A percentile compares a stretch with the other conserved stretches of the same genome.
These are phyloP conservation scores for Apaloderma vittatum DNA, from an alignment of 2,113 vertebrate species.

Conservation along the genomic window DNA sequence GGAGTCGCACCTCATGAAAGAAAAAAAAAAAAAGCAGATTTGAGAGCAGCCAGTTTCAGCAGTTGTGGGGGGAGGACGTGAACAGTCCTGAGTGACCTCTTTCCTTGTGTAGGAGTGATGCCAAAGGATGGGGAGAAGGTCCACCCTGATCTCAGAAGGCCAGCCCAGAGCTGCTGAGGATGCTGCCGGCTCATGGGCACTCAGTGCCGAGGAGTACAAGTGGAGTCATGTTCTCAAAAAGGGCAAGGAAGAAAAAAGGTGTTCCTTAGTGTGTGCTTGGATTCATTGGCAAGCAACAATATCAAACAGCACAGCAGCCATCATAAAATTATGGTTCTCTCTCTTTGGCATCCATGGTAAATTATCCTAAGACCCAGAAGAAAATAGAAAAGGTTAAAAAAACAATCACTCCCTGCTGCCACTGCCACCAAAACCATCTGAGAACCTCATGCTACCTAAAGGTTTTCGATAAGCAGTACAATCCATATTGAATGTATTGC, in stretches of 20 bases:
- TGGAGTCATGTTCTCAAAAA: neutral
- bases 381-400: neutral
- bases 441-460: neutral
- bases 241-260: neutral
- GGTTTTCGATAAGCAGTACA: neutral
- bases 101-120: fast-evolving
- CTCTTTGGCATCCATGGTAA: neutral
- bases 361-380: neutral
- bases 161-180: neutral
- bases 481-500: neutral
- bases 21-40: neutral
- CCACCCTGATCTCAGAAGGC: neutral
- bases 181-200: fast-evolving
- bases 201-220: fast-evolving
- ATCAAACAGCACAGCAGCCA: neutral
- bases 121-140: neutral
- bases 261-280: neutral
- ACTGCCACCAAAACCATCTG: neutral
- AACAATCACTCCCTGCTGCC: fast-evolving
- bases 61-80: fast-evolving
- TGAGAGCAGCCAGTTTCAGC: neutral
- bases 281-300: neutral
- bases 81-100: neutral
- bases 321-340: neutral
- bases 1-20: constrained; percentile 42